Evolutionary conservation across 2,797 vertebrate species (phyloP).

Genomic region (Chaetophractus vellerosus): DNA sequence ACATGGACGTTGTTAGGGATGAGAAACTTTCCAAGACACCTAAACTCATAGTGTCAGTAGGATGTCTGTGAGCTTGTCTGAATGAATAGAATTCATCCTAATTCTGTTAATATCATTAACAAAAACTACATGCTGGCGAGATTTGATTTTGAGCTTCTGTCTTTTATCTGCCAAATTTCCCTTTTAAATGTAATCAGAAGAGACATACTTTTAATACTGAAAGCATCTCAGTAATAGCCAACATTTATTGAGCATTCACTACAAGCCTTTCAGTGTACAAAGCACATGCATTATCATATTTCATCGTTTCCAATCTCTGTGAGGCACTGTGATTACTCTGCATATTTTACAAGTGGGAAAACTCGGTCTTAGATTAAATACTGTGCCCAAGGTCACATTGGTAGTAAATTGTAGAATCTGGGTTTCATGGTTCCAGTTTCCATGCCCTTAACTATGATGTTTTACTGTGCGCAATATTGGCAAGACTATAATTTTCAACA

Average conservation of each 20-base stretch:
- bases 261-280: background rate
- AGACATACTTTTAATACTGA: conserved; percentile 64
- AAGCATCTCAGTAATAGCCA: conserved; percentile 2
- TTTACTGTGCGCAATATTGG: background rate
- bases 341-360: conserved; percentile 68
- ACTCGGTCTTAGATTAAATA: conserved; percentile 1
- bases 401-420: conserved; percentile 16
- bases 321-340: conserved; percentile 59
- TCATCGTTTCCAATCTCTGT: conserved; percentile 46
- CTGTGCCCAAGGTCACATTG: background rate
- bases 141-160: conserved; percentile 41
- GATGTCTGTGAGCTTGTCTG: conserved; percentile 31
- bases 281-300: conserved; percentile 40
- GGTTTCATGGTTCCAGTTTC: background rate
- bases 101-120: conserved; percentile 70
- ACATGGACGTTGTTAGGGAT: conserved; percentile 55
- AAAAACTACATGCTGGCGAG: conserved; percentile 58
- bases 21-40: conserved; percentile 40
- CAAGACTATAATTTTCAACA: background rate
- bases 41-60: conserved; percentile 8
- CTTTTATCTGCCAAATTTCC: conserved; percentile 67
- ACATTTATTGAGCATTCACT: conserved; percentile 59
- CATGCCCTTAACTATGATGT: background rate
- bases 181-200: conserved; percentile 76
- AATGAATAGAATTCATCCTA: conserved; percentile 50